A percentile compares a stretch with the other conserved stretches of the same genome.
These are phyloP conservation scores for Anguilla rostrata DNA, from an alignment of 2,113 vertebrate genomes.

Conservation along the genomic window DNA sequence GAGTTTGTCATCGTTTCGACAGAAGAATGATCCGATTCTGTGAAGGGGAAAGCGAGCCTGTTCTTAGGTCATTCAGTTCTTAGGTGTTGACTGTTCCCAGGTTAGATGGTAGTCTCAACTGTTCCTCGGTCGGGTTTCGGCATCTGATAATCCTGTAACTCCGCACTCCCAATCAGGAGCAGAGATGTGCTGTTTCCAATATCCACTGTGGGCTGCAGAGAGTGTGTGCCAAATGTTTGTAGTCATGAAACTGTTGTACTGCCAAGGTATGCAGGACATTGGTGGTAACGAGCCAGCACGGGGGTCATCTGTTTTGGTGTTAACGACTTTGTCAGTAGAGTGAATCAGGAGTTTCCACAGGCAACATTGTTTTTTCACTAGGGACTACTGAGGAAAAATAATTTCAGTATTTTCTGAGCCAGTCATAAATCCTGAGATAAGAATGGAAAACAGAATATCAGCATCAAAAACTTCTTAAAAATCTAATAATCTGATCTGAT, in stretches of 20 bases:
- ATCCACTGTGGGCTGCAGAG: not conserved
- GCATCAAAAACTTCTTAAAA: not conserved
- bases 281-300: not conserved
- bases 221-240: not conserved
- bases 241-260: not conserved
- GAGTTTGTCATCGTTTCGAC: not conserved
- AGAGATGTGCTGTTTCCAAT: slow-evolving; percentile 14
- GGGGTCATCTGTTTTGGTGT: not conserved
- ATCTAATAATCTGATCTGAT: no score
- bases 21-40: not conserved
- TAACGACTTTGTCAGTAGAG: not conserved
- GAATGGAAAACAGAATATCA: not conserved
- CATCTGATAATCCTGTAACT: not conserved
- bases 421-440: not conserved
- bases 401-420: no score
- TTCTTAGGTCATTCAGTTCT: no score
- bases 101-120: not conserved
- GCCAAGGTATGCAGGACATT: slow-evolving; percentile 2
- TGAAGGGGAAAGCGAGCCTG: not conserved
- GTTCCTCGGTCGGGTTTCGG: not conserved
- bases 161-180: not conserved
- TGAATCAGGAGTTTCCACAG: not conserved
- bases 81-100: slow-evolving; percentile 14
- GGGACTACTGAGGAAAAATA: not conserved
- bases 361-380: not conserved